A percentile compares a stretch with the other conserved stretches of the same genome.
phyloP scores from a whole-genome alignment of 1,140 invertebrate species.

The Pachyrhynchus sulphureomaculatus region DNA sequence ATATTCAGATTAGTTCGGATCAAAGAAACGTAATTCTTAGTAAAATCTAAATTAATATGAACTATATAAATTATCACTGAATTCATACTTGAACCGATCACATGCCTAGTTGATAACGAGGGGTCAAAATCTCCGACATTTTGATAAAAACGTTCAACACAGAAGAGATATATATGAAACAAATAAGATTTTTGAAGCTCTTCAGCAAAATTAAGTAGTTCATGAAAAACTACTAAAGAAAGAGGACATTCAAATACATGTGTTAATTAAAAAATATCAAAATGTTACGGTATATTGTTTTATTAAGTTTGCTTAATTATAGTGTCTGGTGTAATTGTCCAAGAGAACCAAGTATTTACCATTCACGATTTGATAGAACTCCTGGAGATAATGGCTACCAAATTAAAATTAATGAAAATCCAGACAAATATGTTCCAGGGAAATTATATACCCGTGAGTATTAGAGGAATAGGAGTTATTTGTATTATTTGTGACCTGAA shows the following conservation, averaged over 20 bases:
- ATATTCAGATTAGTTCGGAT: too few species aligned
- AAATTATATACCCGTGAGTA: slow-evolving; percentile 74
- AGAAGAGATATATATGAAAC: too few species aligned
- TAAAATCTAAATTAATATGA: too few species aligned
- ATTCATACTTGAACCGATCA: too few species aligned
- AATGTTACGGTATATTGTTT: not conserved
- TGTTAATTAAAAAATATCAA: not conserved
- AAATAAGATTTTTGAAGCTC: too few species aligned
- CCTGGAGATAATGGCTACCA: slow-evolving; percentile 81
- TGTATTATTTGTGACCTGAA: not conserved
- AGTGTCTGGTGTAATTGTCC: slow-evolving; percentile 7
- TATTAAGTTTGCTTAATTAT: not conserved
- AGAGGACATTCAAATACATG: too few species aligned
- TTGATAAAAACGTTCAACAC: not conserved
- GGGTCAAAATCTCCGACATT: not conserved
- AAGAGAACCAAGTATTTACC: slow-evolving; percentile 43
- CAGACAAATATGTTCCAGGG: slow-evolving; percentile 75
- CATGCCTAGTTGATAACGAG: not conserved
- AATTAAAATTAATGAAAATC: slow-evolving; percentile 72
- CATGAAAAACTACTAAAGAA: too few species aligned
- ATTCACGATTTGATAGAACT: slow-evolving; percentile 51
- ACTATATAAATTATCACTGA: too few species aligned
- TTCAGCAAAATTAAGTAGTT: too few species aligned
- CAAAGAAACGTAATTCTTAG: too few species aligned
- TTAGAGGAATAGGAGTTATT: not conserved